Evolutionary conservation across 2,888 invertebrate genomes (phyloP).

Genomic region (Ornithoptera priamus): DNA sequence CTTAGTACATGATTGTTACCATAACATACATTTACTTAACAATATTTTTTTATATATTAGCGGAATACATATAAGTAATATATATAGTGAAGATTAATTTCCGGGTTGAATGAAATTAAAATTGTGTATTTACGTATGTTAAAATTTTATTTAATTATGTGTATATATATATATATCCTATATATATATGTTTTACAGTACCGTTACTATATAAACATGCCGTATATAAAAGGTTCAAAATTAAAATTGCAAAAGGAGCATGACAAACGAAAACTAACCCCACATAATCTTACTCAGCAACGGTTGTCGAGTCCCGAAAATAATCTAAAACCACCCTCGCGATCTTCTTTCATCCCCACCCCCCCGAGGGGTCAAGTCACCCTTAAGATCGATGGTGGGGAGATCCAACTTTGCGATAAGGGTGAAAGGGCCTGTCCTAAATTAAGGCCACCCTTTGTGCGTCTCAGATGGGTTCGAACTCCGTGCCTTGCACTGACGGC

Average conservation of each 20-base stretch:
- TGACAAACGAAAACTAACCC: conserved; percentile 66
- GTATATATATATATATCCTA: background rate
- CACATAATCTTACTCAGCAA: conserved; percentile 55
- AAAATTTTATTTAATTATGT: conserved; percentile 1
- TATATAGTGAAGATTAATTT: background rate
- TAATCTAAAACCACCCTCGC: conserved; percentile 61
- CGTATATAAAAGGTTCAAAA: conserved; percentile 18
- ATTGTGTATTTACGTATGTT: background rate
- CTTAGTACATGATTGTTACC: too few relatives aligned
- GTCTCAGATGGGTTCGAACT: conserved; percentile 73
- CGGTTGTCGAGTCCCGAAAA: conserved; percentile 43
- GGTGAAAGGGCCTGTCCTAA: conserved; percentile 63
- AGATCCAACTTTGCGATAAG: conserved; percentile 76
- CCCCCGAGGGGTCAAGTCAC: conserved; percentile 70
- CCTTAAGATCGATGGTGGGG: conserved; percentile 80
- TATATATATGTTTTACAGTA: conserved; percentile 4
- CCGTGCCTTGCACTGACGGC: conserved; percentile 75
- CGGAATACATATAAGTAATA: too few relatives aligned
- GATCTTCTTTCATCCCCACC: conserved; percentile 73
- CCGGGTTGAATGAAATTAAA: background rate
- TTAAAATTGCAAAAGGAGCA: conserved; percentile 25
- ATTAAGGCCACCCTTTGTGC: conserved; percentile 71
- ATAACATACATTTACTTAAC: too few relatives aligned
- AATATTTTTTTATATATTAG: too few relatives aligned
- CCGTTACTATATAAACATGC: background rate